A percentile compares a stretch with the other conserved stretches of the same genome.
Evolutionary conservation across 2,888 invertebrate genomes (phyloP).

Genomic region (Drosophila stalkeri): DNA sequence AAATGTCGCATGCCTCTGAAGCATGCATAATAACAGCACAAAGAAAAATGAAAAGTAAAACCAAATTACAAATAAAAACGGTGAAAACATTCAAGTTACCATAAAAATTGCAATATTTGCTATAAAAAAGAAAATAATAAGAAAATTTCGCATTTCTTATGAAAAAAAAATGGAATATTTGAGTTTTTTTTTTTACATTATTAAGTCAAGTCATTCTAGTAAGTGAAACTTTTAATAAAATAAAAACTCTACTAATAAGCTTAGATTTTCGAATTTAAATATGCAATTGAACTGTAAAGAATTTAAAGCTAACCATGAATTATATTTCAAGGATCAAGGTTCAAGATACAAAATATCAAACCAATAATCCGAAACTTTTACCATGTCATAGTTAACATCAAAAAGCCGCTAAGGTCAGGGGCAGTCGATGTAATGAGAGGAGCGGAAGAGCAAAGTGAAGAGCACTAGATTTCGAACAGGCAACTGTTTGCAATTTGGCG

Average conservation of each 20-base stretch:
- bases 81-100: conserved; percentile 7
- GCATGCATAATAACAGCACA: conserved; percentile 71
- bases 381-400: neutral
- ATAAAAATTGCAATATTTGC: neutral
- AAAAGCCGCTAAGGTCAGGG: neutral
- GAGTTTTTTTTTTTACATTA: too few relatives aligned
- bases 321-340: neutral
- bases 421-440: neutral
- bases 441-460: neutral
- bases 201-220: too few relatives aligned
- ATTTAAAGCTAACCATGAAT: neutral
- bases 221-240: too few relatives aligned
- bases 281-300: neutral
- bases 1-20: conserved; percentile 66
- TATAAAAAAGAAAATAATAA: neutral
- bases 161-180: too few relatives aligned
- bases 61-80: neutral
- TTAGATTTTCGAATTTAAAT: too few relatives aligned
- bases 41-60: neutral
- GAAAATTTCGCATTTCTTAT: neutral
- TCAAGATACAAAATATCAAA: neutral
- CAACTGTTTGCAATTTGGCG: conserved; percentile 58
- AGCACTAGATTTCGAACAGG: conserved; percentile 28
- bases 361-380: conserved; percentile 15
- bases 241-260: too few relatives aligned